Evolutionary conservation across 1,140 invertebrate genomes (phyloP).

Genomic region (Oncopeltus fasciatus): DNA sequence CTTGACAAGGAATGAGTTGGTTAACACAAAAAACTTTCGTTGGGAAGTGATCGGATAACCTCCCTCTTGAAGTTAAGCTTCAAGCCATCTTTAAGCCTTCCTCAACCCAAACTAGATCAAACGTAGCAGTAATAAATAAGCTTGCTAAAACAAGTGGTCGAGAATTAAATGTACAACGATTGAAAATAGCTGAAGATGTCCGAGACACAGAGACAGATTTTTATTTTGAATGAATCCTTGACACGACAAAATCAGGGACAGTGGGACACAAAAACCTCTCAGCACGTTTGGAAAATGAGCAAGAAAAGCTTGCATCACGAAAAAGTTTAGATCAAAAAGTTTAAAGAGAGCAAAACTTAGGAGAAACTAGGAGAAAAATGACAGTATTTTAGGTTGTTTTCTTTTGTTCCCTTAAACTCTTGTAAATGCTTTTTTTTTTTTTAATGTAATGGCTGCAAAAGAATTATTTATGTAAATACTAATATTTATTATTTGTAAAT

Average conservation of each 20-base stretch:
- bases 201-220: constrained; percentile 46
- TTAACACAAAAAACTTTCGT: too few species aligned
- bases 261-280: constrained; percentile 41
- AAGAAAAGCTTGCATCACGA: constrained; percentile 42
- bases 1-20: too few species aligned
- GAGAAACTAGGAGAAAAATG: constrained; percentile 23
- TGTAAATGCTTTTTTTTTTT: too few species aligned
- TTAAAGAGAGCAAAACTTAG: constrained; percentile 20
- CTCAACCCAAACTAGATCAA: constrained; percentile 14
- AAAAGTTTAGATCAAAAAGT: constrained; percentile 45
- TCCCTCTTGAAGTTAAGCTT: too few species aligned
- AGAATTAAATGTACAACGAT: constrained; percentile 57
- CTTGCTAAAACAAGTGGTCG: constrained; percentile 43
- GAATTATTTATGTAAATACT: too few species aligned
- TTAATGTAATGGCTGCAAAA: too few species aligned
- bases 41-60: too few species aligned
- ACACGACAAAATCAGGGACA: constrained; percentile 39
- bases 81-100: too few species aligned
- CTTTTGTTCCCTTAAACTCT: too few species aligned
- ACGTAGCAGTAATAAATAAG: constrained; percentile 21
- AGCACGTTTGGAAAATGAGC: constrained; percentile 41
- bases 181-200: constrained; percentile 57
- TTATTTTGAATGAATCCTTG: constrained; percentile 46
- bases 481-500: too few species aligned
- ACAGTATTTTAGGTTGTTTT: constrained; percentile 24